Evolutionary conservation across 2,888 invertebrate species (phyloP).

Genomic region (Leptopilina drosophilae): DNA sequence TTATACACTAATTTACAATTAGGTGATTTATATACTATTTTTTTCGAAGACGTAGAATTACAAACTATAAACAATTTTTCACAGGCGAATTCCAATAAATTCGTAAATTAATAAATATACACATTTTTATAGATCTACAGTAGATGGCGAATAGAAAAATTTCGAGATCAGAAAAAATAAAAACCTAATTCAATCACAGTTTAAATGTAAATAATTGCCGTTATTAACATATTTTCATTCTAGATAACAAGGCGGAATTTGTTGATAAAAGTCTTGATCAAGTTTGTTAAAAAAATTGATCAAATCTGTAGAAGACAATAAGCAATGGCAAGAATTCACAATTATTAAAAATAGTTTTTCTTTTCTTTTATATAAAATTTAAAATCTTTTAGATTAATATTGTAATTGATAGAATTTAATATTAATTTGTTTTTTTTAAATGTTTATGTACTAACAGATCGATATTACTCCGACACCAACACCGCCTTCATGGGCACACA

Average conservation of each 20-base stretch:
- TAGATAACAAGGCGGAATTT: neutral
- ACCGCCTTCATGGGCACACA: slow-evolving; percentile 93
- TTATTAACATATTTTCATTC: neutral
- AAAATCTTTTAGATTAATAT: neutral
- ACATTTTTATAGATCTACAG: neutral
- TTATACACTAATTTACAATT: neutral
- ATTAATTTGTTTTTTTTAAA: neutral
- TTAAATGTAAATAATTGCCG: slow-evolving; percentile 2
- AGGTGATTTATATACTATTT: neutral
- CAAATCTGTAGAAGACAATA: neutral
- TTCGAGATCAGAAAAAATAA: slow-evolving; percentile 22
- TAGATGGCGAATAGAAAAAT: slow-evolving; percentile 22
- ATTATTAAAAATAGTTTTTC: neutral
- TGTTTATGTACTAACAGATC: slow-evolving; percentile 64
- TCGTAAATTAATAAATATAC: slow-evolving; percentile 12
- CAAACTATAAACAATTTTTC: neutral
- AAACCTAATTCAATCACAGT: slow-evolving; percentile 29
- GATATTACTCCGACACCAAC: slow-evolving; percentile 93
- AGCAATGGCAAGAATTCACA: slow-evolving; percentile 13
- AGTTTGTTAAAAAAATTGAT: slow-evolving; percentile 1
- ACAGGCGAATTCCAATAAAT: neutral
- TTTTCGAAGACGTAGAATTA: slow-evolving; percentile 6
- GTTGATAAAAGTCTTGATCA: neutral
- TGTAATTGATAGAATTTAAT: neutral
- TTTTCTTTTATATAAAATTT: neutral